These are phyloP conservation scores for Archocentrus centrarchus DNA, from an alignment of 2,113 vertebrate species.

Conservation along the genomic window DNA sequence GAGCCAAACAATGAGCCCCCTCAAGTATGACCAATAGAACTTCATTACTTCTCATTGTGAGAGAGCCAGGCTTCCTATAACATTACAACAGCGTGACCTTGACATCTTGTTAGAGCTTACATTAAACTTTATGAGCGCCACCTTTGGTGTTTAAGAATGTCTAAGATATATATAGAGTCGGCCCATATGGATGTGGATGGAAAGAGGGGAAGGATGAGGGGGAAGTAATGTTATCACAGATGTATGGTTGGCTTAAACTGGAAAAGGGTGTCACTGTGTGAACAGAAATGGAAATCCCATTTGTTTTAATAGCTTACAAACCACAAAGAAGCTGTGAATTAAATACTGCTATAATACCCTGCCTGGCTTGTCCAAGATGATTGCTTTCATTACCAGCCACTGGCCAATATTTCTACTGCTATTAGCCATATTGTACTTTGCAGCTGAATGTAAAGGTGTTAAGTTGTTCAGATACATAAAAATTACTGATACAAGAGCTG, in stretches of 20 bases:
- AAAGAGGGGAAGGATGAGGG: not conserved
- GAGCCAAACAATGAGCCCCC: slow-evolving; percentile 57
- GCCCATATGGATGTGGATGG: slow-evolving; percentile 54
- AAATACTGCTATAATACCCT: slow-evolving; percentile 33
- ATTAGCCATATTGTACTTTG: not conserved
- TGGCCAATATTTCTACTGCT: not conserved
- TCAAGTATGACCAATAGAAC: slow-evolving; percentile 71
- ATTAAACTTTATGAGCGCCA: slow-evolving; percentile 73
- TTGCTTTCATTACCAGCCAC: slow-evolving; percentile 20
- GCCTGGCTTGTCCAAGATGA: slow-evolving; percentile 23
- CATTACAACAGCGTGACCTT: slow-evolving; percentile 72
- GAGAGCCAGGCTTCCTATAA: slow-evolving; percentile 58
- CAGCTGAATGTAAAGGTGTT: not conserved
- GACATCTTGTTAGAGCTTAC: slow-evolving; percentile 76
- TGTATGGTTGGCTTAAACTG: slow-evolving; percentile 23
- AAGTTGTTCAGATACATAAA: not conserved
- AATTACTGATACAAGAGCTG: slow-evolving; percentile 6
- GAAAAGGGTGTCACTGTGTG: not conserved
- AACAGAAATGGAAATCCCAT: slow-evolving; percentile 35
- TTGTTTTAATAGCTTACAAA: slow-evolving; percentile 56
- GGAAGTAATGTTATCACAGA: slow-evolving; percentile 30
- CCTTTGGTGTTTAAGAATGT: slow-evolving; percentile 67
- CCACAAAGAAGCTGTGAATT: slow-evolving; percentile 22
- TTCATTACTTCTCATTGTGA: slow-evolving; percentile 68
- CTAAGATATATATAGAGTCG: slow-evolving; percentile 63